Conservation (phyloP, 2,113 vertebrate species). For the Tyto alba region DNA sequence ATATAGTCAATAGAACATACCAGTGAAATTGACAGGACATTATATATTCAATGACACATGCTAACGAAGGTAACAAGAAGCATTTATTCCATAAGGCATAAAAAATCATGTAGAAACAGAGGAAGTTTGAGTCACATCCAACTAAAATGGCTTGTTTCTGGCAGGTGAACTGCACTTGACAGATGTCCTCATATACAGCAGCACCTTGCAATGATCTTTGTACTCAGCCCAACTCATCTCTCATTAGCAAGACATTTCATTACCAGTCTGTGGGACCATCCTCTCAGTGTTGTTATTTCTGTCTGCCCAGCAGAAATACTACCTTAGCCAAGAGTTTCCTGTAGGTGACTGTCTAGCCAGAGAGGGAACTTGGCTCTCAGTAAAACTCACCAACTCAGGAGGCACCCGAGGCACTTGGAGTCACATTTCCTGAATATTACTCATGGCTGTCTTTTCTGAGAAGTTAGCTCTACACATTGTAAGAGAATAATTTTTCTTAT, state of each 20-base stretch:
- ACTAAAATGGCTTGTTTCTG: slow-evolving; percentile 38
- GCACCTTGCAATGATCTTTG: slow-evolving; percentile 58
- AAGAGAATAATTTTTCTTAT: background rate
- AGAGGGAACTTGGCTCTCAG: slow-evolving; percentile 10
- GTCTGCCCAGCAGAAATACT: slow-evolving; percentile 35
- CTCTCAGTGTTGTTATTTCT: slow-evolving; percentile 39
- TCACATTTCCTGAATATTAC: background rate
- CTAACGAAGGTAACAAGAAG: slow-evolving; percentile 43
- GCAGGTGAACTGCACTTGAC: slow-evolving; percentile 45
- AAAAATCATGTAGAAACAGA: slow-evolving; percentile 31
- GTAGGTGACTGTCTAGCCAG: slow-evolving; percentile 33
- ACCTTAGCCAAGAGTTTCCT: slow-evolving; percentile 29
- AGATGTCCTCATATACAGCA: slow-evolving; percentile 52
- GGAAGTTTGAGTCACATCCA: slow-evolving; percentile 39
- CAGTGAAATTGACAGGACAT: slow-evolving; percentile 44
- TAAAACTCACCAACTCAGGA: background rate
- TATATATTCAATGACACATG: slow-evolving; percentile 52
- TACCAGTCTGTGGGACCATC: slow-evolving; percentile 41
- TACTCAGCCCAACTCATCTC: slow-evolving; percentile 45
- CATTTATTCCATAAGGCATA: slow-evolving; percentile 27
- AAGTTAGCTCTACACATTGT: background rate
- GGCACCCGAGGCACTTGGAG: background rate
- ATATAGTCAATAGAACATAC: slow-evolving; percentile 40
- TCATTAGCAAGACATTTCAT: slow-evolving; percentile 56
- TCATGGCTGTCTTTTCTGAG: background rate